Percentiles rank a stretch among this genome's conserved stretches.
Evolutionary conservation across 2,888 invertebrate genomes (phyloP).

Genomic region (Pinctada fucata): DNA sequence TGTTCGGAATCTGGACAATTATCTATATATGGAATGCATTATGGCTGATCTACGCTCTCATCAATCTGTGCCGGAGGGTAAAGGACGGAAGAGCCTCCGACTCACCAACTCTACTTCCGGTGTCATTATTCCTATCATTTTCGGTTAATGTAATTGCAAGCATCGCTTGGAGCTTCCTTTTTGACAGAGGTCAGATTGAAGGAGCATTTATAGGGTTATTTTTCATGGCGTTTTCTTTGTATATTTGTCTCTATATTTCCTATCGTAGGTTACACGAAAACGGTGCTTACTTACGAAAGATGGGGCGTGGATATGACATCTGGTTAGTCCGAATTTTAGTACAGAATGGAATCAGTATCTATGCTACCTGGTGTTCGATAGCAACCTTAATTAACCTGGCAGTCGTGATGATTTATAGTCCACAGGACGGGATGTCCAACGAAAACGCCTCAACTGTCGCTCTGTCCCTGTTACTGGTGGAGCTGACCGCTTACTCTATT

Average conservation of each 20-base stretch:
- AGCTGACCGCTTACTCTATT: neutral
- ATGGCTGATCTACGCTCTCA: constrained; percentile 28
- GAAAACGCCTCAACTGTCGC: neutral
- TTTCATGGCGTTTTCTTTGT: neutral
- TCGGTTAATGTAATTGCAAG: neutral
- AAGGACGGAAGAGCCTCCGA: neutral
- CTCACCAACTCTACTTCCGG: neutral
- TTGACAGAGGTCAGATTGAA: neutral
- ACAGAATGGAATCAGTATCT: neutral
- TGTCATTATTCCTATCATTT: neutral
- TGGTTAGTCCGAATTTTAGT: neutral
- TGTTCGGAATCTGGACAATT: neutral
- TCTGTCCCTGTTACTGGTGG: neutral
- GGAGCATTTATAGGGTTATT: neutral
- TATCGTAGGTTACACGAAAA: neutral
- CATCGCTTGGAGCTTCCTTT: neutral
- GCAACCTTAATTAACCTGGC: neutral
- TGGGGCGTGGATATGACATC: neutral
- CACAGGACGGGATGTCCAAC: neutral
- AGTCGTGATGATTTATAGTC: neutral
- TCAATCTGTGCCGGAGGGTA: constrained; percentile 56
- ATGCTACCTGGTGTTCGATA: neutral
- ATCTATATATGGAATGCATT: neutral
- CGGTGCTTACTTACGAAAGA: neutral
- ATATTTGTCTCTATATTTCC: neutral